phyloP scores from a whole-genome alignment of 2,113 vertebrate genomes.

The Balaeniceps rex region DNA sequence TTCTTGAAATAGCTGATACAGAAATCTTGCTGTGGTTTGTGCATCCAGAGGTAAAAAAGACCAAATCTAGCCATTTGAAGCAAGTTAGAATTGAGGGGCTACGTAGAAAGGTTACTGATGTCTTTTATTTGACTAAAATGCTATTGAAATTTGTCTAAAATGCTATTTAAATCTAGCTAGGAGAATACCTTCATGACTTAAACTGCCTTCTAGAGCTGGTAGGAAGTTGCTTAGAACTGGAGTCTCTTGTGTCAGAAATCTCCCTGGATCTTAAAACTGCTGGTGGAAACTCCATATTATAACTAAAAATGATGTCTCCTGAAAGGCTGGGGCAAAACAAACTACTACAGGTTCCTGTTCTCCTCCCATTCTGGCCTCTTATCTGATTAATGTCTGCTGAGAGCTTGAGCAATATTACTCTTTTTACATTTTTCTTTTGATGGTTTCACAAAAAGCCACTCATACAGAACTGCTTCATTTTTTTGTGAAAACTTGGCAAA shows the following conservation, averaged over 20 bases:
- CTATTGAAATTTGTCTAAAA: background rate
- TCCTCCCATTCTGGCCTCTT: background rate
- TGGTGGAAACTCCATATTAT: background rate
- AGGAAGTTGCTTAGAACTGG: background rate
- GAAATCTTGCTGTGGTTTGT: background rate
- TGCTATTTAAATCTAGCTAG: background rate
- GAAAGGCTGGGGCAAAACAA: background rate
- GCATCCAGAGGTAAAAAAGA: background rate
- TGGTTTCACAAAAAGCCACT: background rate
- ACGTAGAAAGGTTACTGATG: background rate
- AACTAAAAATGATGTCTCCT: fast-evolving
- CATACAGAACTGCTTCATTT: background rate
- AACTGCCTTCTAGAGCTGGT: background rate
- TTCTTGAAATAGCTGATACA: background rate
- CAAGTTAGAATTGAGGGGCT: background rate
- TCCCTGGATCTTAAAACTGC: background rate
- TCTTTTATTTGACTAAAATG: background rate
- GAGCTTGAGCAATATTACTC: background rate
- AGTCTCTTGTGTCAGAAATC: background rate
- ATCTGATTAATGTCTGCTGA: background rate
- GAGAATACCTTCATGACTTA: background rate
- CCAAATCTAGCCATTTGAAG: background rate
- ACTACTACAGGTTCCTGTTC: background rate
- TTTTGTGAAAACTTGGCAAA: background rate
- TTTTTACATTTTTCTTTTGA: background rate